phyloP scores from a whole-genome alignment of 2,797 vertebrate species.

The Sebastes goodei region DNA sequence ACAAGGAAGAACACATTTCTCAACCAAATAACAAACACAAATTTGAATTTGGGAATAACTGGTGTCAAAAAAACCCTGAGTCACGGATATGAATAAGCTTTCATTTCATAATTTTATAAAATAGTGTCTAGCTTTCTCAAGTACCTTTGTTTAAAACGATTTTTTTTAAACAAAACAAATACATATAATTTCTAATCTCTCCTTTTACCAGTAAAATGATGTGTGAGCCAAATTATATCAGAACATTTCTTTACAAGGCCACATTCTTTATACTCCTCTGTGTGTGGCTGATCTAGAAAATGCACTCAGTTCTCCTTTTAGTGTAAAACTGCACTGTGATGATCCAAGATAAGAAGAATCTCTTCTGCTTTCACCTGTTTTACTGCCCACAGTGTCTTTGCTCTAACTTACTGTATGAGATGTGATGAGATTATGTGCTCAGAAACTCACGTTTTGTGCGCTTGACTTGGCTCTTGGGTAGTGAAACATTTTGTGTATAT shows the following conservation, averaged over 20 bases:
- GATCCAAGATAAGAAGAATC: not conserved
- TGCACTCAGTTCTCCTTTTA: constrained; percentile 10
- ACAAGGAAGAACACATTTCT: not conserved
- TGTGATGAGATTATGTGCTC: not conserved
- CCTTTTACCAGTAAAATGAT: not conserved
- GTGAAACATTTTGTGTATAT: not conserved
- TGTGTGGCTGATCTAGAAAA: not conserved
- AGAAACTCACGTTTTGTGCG: not conserved
- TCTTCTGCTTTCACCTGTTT: constrained; percentile 19
- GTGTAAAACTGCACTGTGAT: not conserved
- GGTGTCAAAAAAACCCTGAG: not conserved
- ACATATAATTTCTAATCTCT: not conserved
- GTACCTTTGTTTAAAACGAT: not conserved
- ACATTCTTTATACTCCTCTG: not conserved
- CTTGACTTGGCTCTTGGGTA: not conserved
- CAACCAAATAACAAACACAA: not conserved
- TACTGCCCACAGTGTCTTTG: not conserved
- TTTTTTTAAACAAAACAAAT: not conserved
- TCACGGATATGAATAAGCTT: not conserved
- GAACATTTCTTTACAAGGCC: not conserved
- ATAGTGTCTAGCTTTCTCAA: not conserved
- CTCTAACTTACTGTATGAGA: not conserved
- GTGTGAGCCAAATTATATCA: not conserved
- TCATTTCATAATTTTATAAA: not conserved
- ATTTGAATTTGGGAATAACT: not conserved